Evolutionary conservation across 2,888 invertebrate genomes (phyloP).

Genomic region (Oscheius sp.): DNA sequence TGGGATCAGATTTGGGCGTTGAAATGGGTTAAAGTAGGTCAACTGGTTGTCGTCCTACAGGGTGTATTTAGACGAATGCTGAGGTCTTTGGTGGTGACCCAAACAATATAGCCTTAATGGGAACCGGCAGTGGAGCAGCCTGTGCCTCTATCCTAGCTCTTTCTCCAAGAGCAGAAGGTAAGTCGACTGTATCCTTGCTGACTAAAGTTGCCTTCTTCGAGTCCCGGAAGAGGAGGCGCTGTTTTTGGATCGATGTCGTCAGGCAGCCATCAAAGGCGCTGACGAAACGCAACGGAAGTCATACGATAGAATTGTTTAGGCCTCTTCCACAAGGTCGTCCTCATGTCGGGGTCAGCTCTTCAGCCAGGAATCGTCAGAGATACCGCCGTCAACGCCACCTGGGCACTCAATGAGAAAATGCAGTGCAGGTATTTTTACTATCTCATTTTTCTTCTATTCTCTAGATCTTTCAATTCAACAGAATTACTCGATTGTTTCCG

Average conservation of each 20-base stretch:
- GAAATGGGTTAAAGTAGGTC: slow-evolving; percentile 66
- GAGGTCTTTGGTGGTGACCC: slow-evolving; percentile 69
- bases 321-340: slow-evolving; percentile 67
- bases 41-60: neutral
- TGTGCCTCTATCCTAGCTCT: slow-evolving; percentile 67
- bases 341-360: slow-evolving; percentile 69
- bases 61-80: slow-evolving; percentile 51
- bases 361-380: slow-evolving; percentile 68
- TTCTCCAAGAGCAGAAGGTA: slow-evolving; percentile 67
- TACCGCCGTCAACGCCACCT: slow-evolving; percentile 69
- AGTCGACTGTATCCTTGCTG: slow-evolving; percentile 2
- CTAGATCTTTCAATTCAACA: slow-evolving; percentile 66
- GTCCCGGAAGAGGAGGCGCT: slow-evolving; percentile 22
- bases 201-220: slow-evolving; percentile 17
- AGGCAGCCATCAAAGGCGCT: slow-evolving; percentile 26
- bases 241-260: slow-evolving; percentile 30
- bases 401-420: slow-evolving; percentile 62
- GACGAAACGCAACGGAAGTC: slow-evolving; percentile 29
- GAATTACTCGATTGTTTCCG: slow-evolving; percentile 68
- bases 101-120: slow-evolving; percentile 65
- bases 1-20: slow-evolving; percentile 65
- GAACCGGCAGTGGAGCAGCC: slow-evolving; percentile 69
- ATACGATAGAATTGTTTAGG: slow-evolving; percentile 39
- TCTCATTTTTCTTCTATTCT: neutral
- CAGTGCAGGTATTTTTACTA: slow-evolving; percentile 41